Evolutionary conservation across 37 sponge, comb jelly and placozoan genomes (phyloP).

Genomic region (Spongilla lacustris): DNA sequence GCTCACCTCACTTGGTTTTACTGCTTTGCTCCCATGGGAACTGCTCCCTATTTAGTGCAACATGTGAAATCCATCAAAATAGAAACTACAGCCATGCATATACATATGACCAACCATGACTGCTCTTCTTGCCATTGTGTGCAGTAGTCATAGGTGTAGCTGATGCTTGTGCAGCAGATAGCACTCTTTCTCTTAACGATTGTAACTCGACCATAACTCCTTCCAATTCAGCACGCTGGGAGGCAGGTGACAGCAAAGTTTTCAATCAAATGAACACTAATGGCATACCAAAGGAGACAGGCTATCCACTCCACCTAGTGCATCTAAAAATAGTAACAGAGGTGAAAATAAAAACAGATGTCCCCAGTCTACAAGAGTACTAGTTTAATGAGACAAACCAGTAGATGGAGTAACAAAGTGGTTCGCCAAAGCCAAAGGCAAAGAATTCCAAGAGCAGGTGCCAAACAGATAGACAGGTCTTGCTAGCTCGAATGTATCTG

Average conservation of each 20-base stretch:
- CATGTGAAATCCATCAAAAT: not conserved
- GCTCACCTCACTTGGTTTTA: not conserved
- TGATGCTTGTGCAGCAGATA: not conserved
- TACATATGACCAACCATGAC: not conserved
- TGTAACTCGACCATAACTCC: not conserved
- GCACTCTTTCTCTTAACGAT: not conserved
- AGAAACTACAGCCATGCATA: not conserved
- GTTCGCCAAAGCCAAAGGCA: constrained; percentile 31
- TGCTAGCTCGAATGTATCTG: constrained; percentile 27
- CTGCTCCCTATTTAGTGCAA: not conserved
- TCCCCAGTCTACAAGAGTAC: not conserved
- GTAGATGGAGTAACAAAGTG: not conserved
- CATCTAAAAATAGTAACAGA: not conserved
- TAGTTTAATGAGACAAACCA: not conserved
- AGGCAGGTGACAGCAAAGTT: not conserved
- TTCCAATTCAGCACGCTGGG: not conserved
- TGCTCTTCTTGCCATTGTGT: not conserved
- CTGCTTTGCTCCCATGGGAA: not conserved
- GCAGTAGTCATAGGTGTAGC: not conserved
- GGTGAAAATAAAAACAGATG: not conserved
- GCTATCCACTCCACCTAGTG: not conserved
- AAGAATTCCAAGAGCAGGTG: constrained; percentile 48
- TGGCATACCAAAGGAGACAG: not conserved
- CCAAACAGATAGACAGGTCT: constrained; percentile 40
- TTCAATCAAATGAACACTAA: not conserved